Conservation (phyloP, 2,888 invertebrate genomes). For the Epinotia bilunana region DNA sequence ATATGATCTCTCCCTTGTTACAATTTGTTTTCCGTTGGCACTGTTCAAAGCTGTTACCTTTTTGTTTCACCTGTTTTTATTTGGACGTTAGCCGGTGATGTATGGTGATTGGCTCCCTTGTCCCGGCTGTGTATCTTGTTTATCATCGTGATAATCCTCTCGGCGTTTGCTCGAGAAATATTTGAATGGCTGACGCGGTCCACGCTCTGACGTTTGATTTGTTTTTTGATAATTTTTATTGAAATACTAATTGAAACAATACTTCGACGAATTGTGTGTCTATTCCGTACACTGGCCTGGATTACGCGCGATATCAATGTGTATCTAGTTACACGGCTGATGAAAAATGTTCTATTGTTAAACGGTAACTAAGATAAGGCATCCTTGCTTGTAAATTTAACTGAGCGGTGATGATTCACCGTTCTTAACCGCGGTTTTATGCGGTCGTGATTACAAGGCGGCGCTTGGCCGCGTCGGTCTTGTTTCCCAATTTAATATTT, state of each 20-base stretch:
- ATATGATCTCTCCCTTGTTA: conserved; percentile 81
- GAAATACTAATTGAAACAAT: conserved; percentile 73
- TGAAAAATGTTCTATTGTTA: conserved; percentile 75
- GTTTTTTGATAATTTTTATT: conserved; percentile 75
- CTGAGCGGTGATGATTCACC: conserved; percentile 71
- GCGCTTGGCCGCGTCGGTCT: conserved; percentile 61
- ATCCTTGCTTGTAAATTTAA: conserved; percentile 70
- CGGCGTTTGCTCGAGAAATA: conserved; percentile 72
- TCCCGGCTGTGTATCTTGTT: conserved; percentile 80
- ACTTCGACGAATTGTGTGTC: conserved; percentile 70
- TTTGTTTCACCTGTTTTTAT: conserved; percentile 79
- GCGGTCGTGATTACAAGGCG: conserved; percentile 64
- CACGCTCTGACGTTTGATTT: conserved; percentile 68
- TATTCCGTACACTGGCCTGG: conserved; percentile 63
- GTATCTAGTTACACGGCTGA: conserved; percentile 65
- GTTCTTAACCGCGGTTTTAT: conserved; percentile 56
- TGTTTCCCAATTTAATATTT: conserved; percentile 75
- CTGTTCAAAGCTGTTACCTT: conserved; percentile 73
- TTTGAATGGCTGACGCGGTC: conserved; percentile 69
- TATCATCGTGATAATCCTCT: conserved; percentile 81
- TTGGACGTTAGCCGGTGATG: conserved; percentile 78
- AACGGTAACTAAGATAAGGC: conserved; percentile 66
- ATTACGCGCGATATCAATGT: conserved; percentile 64
- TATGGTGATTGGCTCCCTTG: conserved; percentile 83
- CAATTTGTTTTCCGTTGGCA: conserved; percentile 83